These are phyloP conservation scores for Ceratotherium simum DNA, from an alignment of 2,113 vertebrate genomes.

Conservation along the genomic window DNA sequence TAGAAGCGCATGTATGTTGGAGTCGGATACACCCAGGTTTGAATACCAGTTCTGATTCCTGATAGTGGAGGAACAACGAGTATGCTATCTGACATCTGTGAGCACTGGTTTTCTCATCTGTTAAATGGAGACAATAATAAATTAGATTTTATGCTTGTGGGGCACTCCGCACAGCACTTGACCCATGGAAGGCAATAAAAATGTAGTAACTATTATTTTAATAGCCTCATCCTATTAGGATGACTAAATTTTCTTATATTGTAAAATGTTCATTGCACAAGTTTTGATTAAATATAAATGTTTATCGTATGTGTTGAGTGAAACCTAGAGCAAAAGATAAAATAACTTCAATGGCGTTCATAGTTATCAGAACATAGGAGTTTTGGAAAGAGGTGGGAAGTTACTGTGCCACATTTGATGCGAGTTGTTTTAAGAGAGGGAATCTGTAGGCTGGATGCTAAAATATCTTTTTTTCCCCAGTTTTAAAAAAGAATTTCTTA, in stretches of 20 bases:
- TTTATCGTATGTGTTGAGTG: not conserved
- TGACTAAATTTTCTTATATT: not conserved
- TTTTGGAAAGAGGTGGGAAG: not conserved
- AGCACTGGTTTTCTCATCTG: not conserved
- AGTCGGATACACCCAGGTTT: not conserved
- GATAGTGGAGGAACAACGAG: not conserved
- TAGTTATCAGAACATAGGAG: not conserved
- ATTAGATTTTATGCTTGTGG: not conserved
- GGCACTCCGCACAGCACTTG: not conserved
- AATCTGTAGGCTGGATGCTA: not conserved
- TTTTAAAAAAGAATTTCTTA: not conserved
- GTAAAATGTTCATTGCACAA: not conserved
- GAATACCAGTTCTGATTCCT: not conserved
- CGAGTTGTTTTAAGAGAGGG: not conserved
- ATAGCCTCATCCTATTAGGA: not conserved
- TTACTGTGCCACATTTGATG: not conserved
- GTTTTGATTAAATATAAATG: not conserved
- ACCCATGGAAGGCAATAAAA: not conserved
- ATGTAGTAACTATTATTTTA: not conserved
- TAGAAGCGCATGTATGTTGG: fast-evolving
- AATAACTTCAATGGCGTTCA: not conserved
- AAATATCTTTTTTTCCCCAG: not conserved
- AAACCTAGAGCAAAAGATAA: not conserved
- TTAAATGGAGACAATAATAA: not conserved
- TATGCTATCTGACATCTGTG: not conserved